Evolutionary conservation across 2,797 vertebrate genomes (phyloP), one percentile per base, ranked within the genome.

Genomic region (Labeo calbasu): DNA sequence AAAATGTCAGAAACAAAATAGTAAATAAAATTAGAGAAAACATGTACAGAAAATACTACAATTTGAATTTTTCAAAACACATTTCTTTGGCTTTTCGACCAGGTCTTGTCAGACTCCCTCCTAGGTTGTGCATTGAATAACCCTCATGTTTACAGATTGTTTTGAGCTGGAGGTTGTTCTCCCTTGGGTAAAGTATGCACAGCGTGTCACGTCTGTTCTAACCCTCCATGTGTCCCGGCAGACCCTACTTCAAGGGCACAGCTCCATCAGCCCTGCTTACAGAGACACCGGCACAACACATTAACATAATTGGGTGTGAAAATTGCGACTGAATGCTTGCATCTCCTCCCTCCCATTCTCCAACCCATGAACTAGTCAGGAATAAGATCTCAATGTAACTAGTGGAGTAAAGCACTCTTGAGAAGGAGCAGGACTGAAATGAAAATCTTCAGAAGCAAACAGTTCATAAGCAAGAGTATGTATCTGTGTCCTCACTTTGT

Each of bases 241-340:
- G 86, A 76, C 40, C 82, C 25, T 66, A 73, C 66, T 87, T 88
- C 87, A 88, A 88, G 86, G 87, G 83, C 88, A 84, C 79, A 23
- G 72, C 59, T 83, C 86, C 76, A 71, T 75, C 79, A 69, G 68
- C 81, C 75, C 59, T 57, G 77, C 59, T 83, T 53, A 78, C 53
- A 53, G 46, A 80, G 46, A 82, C 84, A 75, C 81, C 40, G 48
- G 17, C 78, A 66, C 63, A 66, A 77, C 1, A 75, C 72, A 89
- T 89, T 88, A 88, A 65, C 89, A 88, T 87, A 89, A 89, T 83
- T 84, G 84, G 77, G 84, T 86, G 79, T 88, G 85, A 88, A 85
- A 86, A 82, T 77, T 75, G 71, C 66, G 71, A 79, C 76, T 84
- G 51, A 82, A 83, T 78, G 80, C 76, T 61, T 85, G 76, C 78